These are phyloP conservation scores for Plutomurus gul DNA, from an alignment of 1,140 invertebrate species.

Conservation along the genomic window DNA sequence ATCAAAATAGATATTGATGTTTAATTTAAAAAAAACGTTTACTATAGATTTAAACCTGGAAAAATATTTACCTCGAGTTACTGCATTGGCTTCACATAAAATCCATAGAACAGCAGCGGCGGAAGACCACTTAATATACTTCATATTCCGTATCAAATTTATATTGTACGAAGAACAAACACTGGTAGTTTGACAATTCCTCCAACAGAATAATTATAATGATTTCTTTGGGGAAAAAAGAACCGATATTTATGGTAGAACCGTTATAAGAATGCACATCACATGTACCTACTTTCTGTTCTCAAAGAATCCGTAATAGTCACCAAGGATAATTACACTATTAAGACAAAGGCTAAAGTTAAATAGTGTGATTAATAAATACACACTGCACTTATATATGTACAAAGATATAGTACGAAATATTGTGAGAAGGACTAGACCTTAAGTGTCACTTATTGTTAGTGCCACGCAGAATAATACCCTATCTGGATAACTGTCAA, in stretches of 20 bases:
- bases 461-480: too few relatives aligned
- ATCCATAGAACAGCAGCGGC: neutral
- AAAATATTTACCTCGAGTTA: neutral
- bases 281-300: neutral
- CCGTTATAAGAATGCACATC: neutral
- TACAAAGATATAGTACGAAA: neutral
- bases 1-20: neutral
- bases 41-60: neutral
- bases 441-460: too few relatives aligned
- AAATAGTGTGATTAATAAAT: neutral
- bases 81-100: neutral
- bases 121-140: neutral
- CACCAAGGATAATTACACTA: neutral
- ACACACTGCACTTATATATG: neutral
- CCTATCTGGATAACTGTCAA: too few relatives aligned
- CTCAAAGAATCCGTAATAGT: neutral
- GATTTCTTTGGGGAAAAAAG: neutral
- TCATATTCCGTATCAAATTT: neutral
- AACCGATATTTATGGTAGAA: conserved; percentile 3
- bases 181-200: neutral
- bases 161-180: too few relatives aligned
- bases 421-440: too few relatives aligned
- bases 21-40: neutral
- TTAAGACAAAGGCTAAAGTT: neutral
- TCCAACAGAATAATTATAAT: neutral